phyloP scores from a whole-genome alignment of 2,797 vertebrate species.

The Acanthornis magna region DNA sequence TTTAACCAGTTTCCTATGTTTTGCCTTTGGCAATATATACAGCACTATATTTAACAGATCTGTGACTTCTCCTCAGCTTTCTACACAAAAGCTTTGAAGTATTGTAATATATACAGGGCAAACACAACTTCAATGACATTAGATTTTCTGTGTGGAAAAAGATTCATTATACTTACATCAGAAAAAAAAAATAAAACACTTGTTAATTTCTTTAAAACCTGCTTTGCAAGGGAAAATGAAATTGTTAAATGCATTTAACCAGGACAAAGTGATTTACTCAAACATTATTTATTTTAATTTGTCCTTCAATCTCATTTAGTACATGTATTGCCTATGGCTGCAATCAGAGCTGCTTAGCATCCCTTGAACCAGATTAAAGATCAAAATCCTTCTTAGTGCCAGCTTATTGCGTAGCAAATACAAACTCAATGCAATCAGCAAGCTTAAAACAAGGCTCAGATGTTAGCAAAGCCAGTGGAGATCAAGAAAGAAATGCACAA shows the following conservation, averaged over 20 bases:
- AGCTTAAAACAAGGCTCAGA: slow-evolving; percentile 62
- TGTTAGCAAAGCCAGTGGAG: slow-evolving; percentile 60
- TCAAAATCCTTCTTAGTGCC: slow-evolving; percentile 75
- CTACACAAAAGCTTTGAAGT: not conserved
- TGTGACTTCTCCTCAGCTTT: not conserved
- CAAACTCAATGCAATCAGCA: slow-evolving; percentile 67
- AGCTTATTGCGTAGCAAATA: slow-evolving; percentile 68
- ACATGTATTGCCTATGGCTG: slow-evolving; percentile 65
- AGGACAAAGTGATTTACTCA: slow-evolving; percentile 63
- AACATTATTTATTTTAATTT: slow-evolving; percentile 73
- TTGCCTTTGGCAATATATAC: slow-evolving; percentile 20
- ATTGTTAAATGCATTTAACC: slow-evolving; percentile 59
- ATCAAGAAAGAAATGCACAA: slow-evolving; percentile 58
- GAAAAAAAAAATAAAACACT: slow-evolving; percentile 24
- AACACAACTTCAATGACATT: not conserved
- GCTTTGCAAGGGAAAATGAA: slow-evolving; percentile 49
- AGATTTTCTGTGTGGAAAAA: not conserved
- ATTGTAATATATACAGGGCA: not conserved
- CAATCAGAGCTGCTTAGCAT: slow-evolving; percentile 67
- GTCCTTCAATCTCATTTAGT: slow-evolving; percentile 72
- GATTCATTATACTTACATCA: slow-evolving; percentile 15
- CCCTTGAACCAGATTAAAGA: slow-evolving; percentile 73
- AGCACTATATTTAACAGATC: not conserved
- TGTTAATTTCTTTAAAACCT: slow-evolving; percentile 61
- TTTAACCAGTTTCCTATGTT: not conserved